Percentiles rank a stretch among this genome's conserved stretches.
Conservation (phyloP, 2,113 vertebrate genomes). For the Nibea coibor region DNA sequence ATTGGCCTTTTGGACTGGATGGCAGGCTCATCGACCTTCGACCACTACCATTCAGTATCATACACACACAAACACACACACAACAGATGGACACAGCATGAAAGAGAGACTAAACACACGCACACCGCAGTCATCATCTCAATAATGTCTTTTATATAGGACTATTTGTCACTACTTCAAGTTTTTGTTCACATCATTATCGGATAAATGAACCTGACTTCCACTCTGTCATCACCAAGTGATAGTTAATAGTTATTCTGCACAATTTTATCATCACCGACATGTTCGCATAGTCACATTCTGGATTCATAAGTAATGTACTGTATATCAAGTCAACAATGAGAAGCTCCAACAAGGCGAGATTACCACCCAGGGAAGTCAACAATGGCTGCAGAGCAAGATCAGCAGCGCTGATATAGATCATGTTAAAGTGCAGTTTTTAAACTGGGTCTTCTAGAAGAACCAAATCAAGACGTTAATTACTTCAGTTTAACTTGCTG, state of each 20-base stretch:
- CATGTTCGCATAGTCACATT: neutral
- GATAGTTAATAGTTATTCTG: neutral
- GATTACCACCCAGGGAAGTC: neutral
- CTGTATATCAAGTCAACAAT: neutral
- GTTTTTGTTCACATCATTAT: constrained; percentile 1
- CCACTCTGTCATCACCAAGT: constrained; percentile 7
- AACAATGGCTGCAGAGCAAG: neutral
- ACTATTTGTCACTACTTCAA: constrained; percentile 12
- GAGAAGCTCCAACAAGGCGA: neutral
- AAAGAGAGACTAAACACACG: constrained; percentile 11
- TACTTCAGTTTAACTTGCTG: neutral
- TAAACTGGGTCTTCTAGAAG: no score
- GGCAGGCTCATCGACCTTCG: constrained; percentile 54
- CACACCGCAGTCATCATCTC: constrained; percentile 19
- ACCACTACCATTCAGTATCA: constrained; percentile 12
- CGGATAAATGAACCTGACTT: neutral
- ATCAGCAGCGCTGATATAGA: neutral
- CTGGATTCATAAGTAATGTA: neutral
- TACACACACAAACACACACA: neutral
- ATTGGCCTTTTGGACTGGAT: constrained; percentile 54
- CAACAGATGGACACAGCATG: constrained; percentile 24
- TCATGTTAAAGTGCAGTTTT: no score
- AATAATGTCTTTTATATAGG: constrained; percentile 2
- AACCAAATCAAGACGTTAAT: neutral
- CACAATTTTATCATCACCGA: neutral